Base-by-base conservation (phyloP, 2,888 invertebrate genomes). In the Thumatha senex region DNA sequence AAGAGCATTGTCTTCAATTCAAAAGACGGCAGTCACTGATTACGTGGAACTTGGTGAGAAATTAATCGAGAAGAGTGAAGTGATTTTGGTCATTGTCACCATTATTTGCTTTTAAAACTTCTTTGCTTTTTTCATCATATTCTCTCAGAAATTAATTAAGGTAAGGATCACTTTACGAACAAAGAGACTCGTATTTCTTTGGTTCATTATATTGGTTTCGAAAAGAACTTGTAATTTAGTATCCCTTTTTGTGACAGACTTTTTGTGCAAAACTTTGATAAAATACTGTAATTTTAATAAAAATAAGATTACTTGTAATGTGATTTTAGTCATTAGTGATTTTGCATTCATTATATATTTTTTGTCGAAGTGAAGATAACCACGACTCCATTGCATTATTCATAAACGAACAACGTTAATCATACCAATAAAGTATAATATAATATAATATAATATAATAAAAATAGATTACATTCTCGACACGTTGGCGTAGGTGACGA, bases 111-210 rank as follows among this genome's bases (percentile, higher is more conserved):
- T 71, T 66, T 66, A 64, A 72, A 71, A 24, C 18, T 24, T 24
- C 70, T 76, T 73, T 60, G 69, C 67, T 78, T 81, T 80, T 78
- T 76, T 66, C 18, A 39, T 68, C 67, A 72, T 76, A 74, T 73
- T 78, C 76, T 64, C 67, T 58, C 63, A 61, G 60, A 78, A 78
- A 82, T 82, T 81, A 82, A 84, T 84, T 83, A 83, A 78, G 18
- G 74, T 71, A 71, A 74, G 77, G 80, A 82, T 82, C 78, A 81
- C 67, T 71, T 67, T 61, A 57, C 61, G 67, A 65, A 74, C 72
- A 74, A 76, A 72, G 71, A 74, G 64, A 72, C 72, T 72, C 72
- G 69, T 74, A 72, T 78, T 81, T 72, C 67, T 64, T 58, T 54
- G 62, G 70, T 72, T 79, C 74, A 74, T 80, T 78, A 79, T 72